Evolutionary conservation across 2,113 vertebrate species (phyloP), one percentile per base, ranked within the genome.

Genomic region (Triplophysa tibetana): DNA sequence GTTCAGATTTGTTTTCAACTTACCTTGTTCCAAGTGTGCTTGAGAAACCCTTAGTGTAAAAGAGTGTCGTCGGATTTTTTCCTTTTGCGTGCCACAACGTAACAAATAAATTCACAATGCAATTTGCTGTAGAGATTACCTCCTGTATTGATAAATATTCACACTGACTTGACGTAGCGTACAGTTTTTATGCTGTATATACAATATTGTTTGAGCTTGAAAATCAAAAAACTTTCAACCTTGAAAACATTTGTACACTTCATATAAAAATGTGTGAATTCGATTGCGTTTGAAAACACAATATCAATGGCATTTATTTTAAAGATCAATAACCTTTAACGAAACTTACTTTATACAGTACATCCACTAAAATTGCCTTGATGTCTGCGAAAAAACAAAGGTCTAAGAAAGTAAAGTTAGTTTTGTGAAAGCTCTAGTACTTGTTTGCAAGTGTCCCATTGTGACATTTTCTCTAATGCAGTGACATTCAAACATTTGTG

Each of bases 1-100:
- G 81, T 79, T 80, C 54, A 75, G 65, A 64, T 74, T 75, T 69
- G 64, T 72, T 78, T 41, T 77, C 75, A 29, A 67, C 77, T 75
- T 73, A 67, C 54, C 76, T 66, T 60, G n/a, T 70, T 77, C 74
- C 63, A 63, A 63, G 50, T 78, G 50, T 62, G 33, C 33, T 60
- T 1, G 19, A 69, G 69, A 62, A 60, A 38, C 33, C n/a, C n/a
- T 81, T 9, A 17, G 45, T 17, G 50, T 74, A 75, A 75, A 75
- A 60, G 16, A 50, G 70, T 38, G 76, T 17, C 63, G 19, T 50
- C 67, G 2, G 41, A 2, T 38, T 29, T 45, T 62, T 24, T 21
- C 16, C 23, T 13, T 70, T 62, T 75, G 26, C 64, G 50, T 24
- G 26, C 19, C 26, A 2, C 16, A 41, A 73, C 26, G 65, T 61